Percentiles rank a stretch among this genome's conserved stretches.
phyloP scores from a whole-genome alignment of 1,140 invertebrate genomes.

The Drosophila asahinai region DNA sequence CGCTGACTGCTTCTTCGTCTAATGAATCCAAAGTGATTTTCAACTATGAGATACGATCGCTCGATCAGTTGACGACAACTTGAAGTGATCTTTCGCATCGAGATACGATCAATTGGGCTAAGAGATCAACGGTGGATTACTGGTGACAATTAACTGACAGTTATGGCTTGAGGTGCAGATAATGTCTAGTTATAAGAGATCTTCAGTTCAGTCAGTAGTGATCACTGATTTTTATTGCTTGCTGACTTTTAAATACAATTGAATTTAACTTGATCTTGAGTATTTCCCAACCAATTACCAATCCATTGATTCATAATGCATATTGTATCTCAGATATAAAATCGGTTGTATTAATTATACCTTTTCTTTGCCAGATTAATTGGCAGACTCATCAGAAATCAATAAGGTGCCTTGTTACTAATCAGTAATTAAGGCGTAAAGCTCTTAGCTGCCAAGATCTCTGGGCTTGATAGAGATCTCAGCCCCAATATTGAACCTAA shows the following conservation, averaged over 20 bases:
- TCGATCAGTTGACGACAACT: conserved; percentile 2
- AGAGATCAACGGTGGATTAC: conserved; percentile 3
- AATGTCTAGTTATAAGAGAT: conserved; percentile 7
- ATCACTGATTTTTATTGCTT: conserved; percentile 5
- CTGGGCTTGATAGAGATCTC: background rate
- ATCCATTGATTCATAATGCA: background rate
- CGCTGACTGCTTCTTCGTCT: conserved; percentile 11
- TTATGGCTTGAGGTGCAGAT: conserved; percentile 10
- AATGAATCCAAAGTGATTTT: conserved; percentile 27
- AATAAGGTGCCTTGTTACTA: conserved; percentile 2
- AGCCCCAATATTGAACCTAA: conserved; percentile 2
- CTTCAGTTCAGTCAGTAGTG: background rate
- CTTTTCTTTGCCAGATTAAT: conserved; percentile 1
- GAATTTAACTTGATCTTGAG: background rate
- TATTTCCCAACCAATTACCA: background rate
- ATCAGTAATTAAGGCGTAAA: conserved; percentile 4
- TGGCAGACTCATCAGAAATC: conserved; percentile 3
- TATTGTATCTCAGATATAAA: background rate
- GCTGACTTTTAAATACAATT: background rate
- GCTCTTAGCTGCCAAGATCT: conserved; percentile 6
- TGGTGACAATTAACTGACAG: conserved; percentile 34
- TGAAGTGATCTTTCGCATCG: conserved; percentile 13
- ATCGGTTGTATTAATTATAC: background rate
- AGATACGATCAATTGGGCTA: conserved; percentile 41
- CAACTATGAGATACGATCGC: conserved; percentile 5